Conservation (phyloP, 2,113 vertebrate genomes). For the Elephas maximus region DNA sequence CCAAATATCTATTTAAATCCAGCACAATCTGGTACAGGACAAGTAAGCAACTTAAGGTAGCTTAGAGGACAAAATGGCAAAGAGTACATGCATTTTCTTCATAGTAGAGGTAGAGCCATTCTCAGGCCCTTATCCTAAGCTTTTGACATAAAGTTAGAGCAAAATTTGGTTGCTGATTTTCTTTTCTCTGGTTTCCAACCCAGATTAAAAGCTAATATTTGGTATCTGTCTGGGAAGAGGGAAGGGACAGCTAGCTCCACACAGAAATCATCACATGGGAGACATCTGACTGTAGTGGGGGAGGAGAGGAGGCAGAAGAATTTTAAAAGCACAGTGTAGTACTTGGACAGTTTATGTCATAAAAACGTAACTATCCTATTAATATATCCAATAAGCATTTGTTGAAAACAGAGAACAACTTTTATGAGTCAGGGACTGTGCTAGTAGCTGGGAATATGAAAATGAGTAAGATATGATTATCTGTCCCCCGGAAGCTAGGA, state of each 20-base stretch:
- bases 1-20: neutral
- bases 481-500: slow-evolving; percentile 1
- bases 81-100: neutral
- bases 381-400: neutral
- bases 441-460: neutral
- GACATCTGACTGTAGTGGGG: neutral
- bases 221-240: neutral
- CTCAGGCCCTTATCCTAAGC: neutral
- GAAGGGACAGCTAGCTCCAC: neutral
- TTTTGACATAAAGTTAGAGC: neutral
- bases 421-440: neutral
- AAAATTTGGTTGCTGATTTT: neutral
- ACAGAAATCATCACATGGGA: neutral
- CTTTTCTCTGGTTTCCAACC: neutral
- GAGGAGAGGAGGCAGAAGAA: neutral
- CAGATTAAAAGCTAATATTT: neutral
- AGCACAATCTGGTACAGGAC: neutral
- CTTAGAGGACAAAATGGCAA: neutral
- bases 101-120: neutral
- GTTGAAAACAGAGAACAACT: neutral
- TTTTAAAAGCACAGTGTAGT: neutral
- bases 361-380: neutral
- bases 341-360: neutral
- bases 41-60: neutral
- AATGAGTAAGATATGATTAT: neutral